phyloP scores from a whole-genome alignment of 1,140 invertebrate genomes.

The Arion vulgaris region DNA sequence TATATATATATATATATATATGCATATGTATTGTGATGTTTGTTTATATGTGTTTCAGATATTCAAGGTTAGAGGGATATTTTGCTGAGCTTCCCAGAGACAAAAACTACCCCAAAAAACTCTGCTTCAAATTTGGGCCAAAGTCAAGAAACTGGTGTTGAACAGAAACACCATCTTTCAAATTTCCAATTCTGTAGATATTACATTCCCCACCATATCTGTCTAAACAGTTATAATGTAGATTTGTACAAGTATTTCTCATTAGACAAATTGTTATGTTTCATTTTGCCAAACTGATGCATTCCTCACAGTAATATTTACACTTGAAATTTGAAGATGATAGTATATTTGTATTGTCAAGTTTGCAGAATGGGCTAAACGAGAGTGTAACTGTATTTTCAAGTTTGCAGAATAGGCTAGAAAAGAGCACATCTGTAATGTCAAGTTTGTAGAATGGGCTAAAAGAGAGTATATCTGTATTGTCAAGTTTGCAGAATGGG shows the following conservation, averaged over 20 bases:
- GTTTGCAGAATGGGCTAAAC: too few relatives aligned
- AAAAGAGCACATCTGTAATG: too few relatives aligned
- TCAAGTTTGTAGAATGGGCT: too few relatives aligned
- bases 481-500: too few relatives aligned
- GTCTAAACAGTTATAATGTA: neutral
- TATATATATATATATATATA: too few relatives aligned
- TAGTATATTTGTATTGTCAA: too few relatives aligned
- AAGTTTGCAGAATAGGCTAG: too few relatives aligned
- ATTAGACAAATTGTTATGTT: neutral
- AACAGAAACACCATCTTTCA: neutral
- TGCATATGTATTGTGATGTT: too few relatives aligned
- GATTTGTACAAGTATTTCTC: neutral
- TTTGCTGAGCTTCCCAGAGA: conserved; percentile 75
- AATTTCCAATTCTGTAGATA: neutral
- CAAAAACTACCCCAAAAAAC: conserved; percentile 75
- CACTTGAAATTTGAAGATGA: too few relatives aligned
- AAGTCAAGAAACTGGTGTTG: conserved; percentile 61
- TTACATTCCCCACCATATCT: neutral
- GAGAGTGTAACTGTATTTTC: too few relatives aligned
- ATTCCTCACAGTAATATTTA: too few relatives aligned
- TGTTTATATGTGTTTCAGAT: conserved; percentile 62
- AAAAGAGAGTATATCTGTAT: too few relatives aligned
- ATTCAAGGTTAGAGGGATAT: conserved; percentile 74
- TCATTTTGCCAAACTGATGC: neutral
- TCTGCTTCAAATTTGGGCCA: conserved; percentile 75